Conservation (phyloP, 2,797 vertebrate species). For the Nyctibius grandis region DNA sequence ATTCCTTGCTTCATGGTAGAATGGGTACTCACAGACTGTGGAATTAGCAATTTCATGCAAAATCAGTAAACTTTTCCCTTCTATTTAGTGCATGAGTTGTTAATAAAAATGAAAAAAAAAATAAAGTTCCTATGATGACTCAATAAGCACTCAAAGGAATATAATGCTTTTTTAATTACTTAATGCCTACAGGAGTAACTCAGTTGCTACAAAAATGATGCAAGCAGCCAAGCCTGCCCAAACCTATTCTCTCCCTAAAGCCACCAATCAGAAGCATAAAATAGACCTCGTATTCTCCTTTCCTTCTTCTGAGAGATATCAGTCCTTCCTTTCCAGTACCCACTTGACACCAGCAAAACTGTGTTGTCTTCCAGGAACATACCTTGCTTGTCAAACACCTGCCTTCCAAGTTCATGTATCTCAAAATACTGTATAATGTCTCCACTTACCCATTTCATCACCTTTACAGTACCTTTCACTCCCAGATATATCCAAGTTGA, state of each 20-base stretch:
- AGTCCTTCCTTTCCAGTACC: neutral
- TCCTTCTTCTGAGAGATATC: neutral
- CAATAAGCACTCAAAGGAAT: neutral
- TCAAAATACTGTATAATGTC: neutral
- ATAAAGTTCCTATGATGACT: neutral
- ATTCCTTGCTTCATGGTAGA: constrained; percentile 20
- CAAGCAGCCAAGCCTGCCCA: neutral
- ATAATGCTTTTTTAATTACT: neutral
- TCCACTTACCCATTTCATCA: neutral
- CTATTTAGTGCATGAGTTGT: constrained; percentile 20
- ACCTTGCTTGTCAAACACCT: neutral
- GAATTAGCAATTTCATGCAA: constrained; percentile 51
- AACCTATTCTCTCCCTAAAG: neutral
- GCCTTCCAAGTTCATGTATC: neutral
- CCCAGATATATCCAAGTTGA: neutral
- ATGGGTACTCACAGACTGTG: constrained; percentile 17
- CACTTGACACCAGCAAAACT: neutral
- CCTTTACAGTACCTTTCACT: neutral
- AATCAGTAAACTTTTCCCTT: constrained; percentile 13
- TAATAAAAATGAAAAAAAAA: constrained; percentile 44
- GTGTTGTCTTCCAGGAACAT: neutral
- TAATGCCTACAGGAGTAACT: neutral
- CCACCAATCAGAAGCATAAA: neutral
- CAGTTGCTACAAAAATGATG: neutral
- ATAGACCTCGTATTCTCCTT: neutral